These are phyloP conservation scores for Drosophila nigromelanica DNA, from an alignment of 1,140 invertebrate genomes.

Conservation along the genomic window DNA sequence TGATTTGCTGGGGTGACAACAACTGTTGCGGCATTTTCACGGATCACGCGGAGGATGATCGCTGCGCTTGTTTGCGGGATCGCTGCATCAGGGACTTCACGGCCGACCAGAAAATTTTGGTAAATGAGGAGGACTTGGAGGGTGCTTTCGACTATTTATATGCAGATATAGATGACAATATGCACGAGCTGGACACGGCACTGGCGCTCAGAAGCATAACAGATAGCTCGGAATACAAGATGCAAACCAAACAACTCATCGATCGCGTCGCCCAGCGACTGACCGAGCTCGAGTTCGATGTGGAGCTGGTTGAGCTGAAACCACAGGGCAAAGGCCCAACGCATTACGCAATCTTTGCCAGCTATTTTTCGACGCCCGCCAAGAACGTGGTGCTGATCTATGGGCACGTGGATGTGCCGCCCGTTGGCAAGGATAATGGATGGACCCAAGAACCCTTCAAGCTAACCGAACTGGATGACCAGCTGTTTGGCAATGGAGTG, in stretches of 20 bases:
- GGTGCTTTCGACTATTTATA: not conserved
- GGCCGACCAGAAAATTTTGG: not conserved
- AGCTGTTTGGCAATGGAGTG: conserved; percentile 33
- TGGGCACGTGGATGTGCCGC: conserved; percentile 31
- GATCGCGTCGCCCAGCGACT: conserved; percentile 29
- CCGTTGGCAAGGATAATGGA: not conserved
- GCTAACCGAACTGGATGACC: conserved; percentile 4
- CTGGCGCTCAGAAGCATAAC: conserved; percentile 20
- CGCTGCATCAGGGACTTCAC: conserved; percentile 31
- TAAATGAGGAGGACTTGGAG: not conserved
- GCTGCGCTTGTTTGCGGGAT: conserved; percentile 30
- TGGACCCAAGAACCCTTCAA: conserved; percentile 32
- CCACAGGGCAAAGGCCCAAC: not conserved
- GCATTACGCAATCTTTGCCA: conserved; percentile 42
- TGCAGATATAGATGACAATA: not conserved
- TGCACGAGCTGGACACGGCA: not conserved
- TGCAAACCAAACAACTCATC: conserved; percentile 15
- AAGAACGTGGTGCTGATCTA: conserved; percentile 50
- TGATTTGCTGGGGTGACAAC: conserved; percentile 50
- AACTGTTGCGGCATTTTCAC: conserved; percentile 30
- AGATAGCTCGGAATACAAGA: not conserved
- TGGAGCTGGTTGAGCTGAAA: conserved; percentile 30
- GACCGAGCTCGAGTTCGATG: conserved; percentile 17
- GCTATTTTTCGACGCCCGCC: conserved; percentile 36
- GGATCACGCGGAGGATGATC: not conserved